phyloP scores from a whole-genome alignment of 2,797 vertebrate species.

The Cygnus olor region DNA sequence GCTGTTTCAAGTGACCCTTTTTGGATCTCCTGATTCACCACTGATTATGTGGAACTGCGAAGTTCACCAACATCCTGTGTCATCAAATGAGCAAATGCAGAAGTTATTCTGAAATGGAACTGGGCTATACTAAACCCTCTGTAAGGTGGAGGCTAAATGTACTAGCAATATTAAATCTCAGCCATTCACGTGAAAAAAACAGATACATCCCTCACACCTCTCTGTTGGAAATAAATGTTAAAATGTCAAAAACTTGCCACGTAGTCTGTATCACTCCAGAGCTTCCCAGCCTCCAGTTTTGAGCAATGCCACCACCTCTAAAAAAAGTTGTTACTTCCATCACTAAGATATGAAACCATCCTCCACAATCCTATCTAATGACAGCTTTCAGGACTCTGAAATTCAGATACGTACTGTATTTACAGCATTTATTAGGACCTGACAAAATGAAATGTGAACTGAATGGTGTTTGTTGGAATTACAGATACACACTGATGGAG shows the following conservation, averaged over 20 bases:
- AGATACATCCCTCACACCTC: not conserved
- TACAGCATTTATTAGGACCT: conserved; percentile 5
- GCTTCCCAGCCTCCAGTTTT: not conserved
- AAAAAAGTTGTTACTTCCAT: not conserved
- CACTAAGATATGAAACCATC: not conserved
- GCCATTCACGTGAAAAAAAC: not conserved
- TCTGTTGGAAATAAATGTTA: not conserved
- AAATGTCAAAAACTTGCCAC: not conserved
- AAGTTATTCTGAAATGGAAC: not conserved
- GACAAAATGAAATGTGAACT: conserved; percentile 24
- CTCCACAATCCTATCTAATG: not conserved
- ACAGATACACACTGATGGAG: conserved; percentile 34
- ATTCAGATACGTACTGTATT: conserved; percentile 35
- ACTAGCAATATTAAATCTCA: not conserved
- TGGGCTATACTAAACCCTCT: not conserved
- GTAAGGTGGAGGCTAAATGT: not conserved
- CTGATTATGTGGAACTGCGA: not conserved
- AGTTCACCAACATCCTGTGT: not conserved
- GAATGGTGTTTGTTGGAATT: conserved; percentile 48
- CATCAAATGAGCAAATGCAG: not conserved
- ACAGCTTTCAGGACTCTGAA: not conserved
- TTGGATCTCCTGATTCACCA: not conserved
- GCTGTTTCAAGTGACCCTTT: not conserved
- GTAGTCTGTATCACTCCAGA: not conserved
- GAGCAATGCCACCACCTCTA: not conserved